phyloP scores from a whole-genome alignment of 2,888 invertebrate genomes.

The Archips xylosteana region DNA sequence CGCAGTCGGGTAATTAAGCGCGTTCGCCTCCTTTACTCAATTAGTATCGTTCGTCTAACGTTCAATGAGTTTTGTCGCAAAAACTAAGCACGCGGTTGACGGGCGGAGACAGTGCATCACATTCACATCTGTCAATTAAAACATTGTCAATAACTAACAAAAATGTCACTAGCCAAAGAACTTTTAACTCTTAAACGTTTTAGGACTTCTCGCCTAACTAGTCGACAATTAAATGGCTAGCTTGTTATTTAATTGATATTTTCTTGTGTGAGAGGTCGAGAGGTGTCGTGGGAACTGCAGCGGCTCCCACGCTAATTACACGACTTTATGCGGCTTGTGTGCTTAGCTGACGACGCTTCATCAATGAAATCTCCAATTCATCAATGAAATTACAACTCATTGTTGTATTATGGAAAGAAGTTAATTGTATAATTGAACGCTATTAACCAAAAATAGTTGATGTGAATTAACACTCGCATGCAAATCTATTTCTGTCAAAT shows the following conservation, averaged over 20 bases:
- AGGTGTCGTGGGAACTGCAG: conserved; percentile 71
- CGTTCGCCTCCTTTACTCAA: too few relatives aligned
- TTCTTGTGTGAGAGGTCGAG: conserved; percentile 59
- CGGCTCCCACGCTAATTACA: conserved; percentile 79
- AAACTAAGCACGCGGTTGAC: background rate
- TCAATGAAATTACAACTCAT: conserved; percentile 67
- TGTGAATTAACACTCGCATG: background rate
- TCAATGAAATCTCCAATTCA: conserved; percentile 74
- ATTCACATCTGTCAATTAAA: too few relatives aligned
- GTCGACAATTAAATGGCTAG: conserved; percentile 50
- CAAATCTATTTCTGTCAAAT: background rate
- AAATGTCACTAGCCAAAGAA: conserved; percentile 8
- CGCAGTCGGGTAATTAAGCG: too few relatives aligned
- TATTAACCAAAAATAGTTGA: background rate
- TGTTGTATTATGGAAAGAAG: conserved; percentile 48
- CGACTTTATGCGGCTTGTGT: conserved; percentile 56
- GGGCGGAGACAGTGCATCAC: too few relatives aligned
- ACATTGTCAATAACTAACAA: background rate
- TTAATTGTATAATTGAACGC: background rate
- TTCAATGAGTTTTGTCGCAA: background rate
- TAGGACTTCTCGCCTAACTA: conserved; percentile 19
- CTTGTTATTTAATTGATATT: conserved; percentile 68
- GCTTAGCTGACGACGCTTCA: conserved; percentile 55
- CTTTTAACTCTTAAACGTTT: background rate
- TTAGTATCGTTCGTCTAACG: too few relatives aligned